phyloP scores from a whole-genome alignment of 2,113 vertebrate species.

The Corythaeola cristata region DNA sequence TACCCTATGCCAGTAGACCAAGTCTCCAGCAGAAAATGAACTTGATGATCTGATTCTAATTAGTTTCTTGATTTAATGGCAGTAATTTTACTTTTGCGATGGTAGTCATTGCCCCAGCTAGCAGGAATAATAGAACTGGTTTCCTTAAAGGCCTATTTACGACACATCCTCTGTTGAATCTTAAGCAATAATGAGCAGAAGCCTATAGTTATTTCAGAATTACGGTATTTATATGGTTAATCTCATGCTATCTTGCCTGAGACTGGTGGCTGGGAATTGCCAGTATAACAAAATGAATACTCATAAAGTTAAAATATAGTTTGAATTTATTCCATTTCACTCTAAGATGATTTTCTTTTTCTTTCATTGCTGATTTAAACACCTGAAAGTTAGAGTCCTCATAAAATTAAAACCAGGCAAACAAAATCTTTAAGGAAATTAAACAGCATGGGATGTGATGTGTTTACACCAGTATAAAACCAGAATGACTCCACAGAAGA shows the following conservation, averaged over 20 bases:
- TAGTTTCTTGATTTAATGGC: constrained; percentile 47
- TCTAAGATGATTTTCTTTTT: neutral
- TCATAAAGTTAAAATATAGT: neutral
- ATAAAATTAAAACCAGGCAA: neutral
- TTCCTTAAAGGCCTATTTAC: constrained; percentile 26
- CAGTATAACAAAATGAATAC: neutral
- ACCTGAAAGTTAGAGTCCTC: constrained; percentile 20
- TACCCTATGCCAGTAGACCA: neutral
- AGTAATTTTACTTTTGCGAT: neutral
- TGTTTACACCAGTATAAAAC: neutral
- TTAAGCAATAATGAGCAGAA: constrained; percentile 38
- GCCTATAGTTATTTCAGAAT: neutral
- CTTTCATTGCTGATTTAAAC: constrained; percentile 32
- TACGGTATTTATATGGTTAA: neutral
- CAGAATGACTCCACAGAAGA: neutral
- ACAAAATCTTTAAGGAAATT: neutral
- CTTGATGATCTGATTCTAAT: constrained; percentile 43
- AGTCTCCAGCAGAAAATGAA: neutral
- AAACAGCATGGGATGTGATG: neutral
- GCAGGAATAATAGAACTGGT: neutral
- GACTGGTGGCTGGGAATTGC: neutral
- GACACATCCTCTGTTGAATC: neutral
- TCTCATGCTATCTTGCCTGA: neutral
- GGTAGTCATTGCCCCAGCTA: neutral
- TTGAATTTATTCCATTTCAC: neutral